Percentiles rank a stretch among this genome's conserved stretches.
phyloP scores from a whole-genome alignment of 2,888 invertebrate species.

The Linnaemya tessellans region DNA sequence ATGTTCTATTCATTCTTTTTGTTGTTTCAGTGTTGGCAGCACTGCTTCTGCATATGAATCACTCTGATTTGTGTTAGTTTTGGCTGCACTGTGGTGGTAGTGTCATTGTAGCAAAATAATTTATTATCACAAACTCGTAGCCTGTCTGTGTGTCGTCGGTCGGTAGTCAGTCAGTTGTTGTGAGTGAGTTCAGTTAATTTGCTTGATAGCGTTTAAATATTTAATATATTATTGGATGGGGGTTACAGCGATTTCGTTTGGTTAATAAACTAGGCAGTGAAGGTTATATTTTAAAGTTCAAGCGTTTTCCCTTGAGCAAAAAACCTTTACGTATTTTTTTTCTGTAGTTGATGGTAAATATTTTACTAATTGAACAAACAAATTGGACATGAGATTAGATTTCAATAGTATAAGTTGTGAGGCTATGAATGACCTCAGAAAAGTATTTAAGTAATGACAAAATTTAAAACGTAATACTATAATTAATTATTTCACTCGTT shows the following conservation, averaged over 20 bases:
- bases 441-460: not conserved
- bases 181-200: slow-evolving; percentile 50
- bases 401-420: slow-evolving; percentile 8
- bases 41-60: not conserved
- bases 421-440: not conserved
- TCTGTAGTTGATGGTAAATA: not conserved
- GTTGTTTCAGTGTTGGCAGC: too few species aligned
- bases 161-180: slow-evolving; percentile 7
- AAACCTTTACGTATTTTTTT: not conserved
- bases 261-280: slow-evolving; percentile 19
- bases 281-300: slow-evolving; percentile 58
- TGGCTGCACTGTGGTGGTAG: not conserved
- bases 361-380: slow-evolving; percentile 21
- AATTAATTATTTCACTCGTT: not conserved
- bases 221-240: slow-evolving; percentile 48
- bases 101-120: not conserved
- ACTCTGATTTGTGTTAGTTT: not conserved
- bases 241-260: slow-evolving; percentile 31
- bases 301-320: slow-evolving; percentile 52
- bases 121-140: slow-evolving; percentile 27
- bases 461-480: not conserved
- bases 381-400: slow-evolving; percentile 19
- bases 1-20: too few species aligned
- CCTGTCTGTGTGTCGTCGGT: slow-evolving; percentile 11
- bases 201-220: slow-evolving; percentile 39